Evolutionary conservation across 2,797 vertebrate genomes (phyloP), one percentile per base, ranked within the genome.

Genomic region (Chelonia mydas): DNA sequence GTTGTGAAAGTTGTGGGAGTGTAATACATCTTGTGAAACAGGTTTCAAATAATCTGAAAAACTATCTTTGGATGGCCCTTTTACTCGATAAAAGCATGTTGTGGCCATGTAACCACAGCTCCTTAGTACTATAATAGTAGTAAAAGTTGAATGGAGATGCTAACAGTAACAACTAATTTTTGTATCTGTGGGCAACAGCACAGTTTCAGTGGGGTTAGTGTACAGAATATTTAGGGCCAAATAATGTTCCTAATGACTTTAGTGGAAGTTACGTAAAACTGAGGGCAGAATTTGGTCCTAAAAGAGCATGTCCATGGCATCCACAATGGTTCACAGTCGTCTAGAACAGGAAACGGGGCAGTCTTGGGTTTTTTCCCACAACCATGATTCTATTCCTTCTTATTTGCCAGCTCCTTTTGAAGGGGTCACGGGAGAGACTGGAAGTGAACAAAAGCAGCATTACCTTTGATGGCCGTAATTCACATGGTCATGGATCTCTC

Each of bases 391-490:
- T 54, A 45, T 93, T 88, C 21, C n/a, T 37, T 25, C 8, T 47
- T 41, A n/a, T 5, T 78, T 97, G 83, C 81, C 15, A 45, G 16
- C 49, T 78, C 25, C 47, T 83, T 1, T 10, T 23, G 7, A 17
- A 31, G 12, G 3, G 72, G 33, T 16, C 2, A 6, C 0, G 65
- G 21, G 82, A 6, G 1, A 1, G 61, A 45, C 28, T 0, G 0
- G 45, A 12, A 72, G 21, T 72, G 68, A 41, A 72, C 94, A 91
- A 93, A 68, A 84, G 21, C 49, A n/a, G 10, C 45, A 1, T 21
- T 87, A 79, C 45, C 5, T 6, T 83, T 83, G 76, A 57, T 5
- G 8, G 19, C 33, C 13, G 10, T 37, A 61, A 54, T 84, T 84
- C 25, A 80, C 5, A 7, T 61, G 84, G 2, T 92, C 49, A 11